These are phyloP conservation scores for Helicolenus hilgendorfi DNA, from an alignment of 2,797 vertebrate species.

Conservation along the genomic window DNA sequence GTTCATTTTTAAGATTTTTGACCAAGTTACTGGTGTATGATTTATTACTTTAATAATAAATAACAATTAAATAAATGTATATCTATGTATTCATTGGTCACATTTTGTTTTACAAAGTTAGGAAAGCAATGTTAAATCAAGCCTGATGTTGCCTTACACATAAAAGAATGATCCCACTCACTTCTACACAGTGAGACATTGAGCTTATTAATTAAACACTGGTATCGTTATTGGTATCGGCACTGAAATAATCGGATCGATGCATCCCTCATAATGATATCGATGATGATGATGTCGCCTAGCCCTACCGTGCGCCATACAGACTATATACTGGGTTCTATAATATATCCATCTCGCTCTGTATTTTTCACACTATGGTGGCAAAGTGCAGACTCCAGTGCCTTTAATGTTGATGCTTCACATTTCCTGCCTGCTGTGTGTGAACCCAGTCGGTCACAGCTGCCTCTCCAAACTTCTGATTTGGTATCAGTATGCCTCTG, in stretches of 20 bases:
- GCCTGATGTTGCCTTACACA: background rate
- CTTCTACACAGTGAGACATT: background rate
- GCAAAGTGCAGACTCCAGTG: background rate
- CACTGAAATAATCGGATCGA: too few species aligned
- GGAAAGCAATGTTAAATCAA: background rate
- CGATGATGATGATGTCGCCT: too few species aligned
- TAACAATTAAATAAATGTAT: background rate
- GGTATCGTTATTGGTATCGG: too few species aligned
- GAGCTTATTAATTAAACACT: background rate
- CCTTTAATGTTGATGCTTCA: background rate
- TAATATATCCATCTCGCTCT: background rate
- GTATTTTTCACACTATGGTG: background rate
- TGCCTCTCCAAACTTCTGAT: constrained; percentile 6
- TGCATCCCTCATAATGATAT: background rate
- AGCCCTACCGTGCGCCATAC: background rate
- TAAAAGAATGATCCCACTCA: background rate
- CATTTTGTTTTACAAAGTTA: background rate
- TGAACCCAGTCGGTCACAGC: background rate
- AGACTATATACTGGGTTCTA: background rate
- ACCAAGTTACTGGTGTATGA: background rate
- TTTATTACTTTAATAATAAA: background rate
- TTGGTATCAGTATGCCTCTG: background rate
- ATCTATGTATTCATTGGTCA: background rate
- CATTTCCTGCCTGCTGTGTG: constrained; percentile 6
- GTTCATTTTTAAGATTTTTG: background rate